Evolutionary conservation across 2,797 vertebrate species (phyloP), one percentile per base, ranked within the genome.

Genomic region (Alosa sapidissima): DNA sequence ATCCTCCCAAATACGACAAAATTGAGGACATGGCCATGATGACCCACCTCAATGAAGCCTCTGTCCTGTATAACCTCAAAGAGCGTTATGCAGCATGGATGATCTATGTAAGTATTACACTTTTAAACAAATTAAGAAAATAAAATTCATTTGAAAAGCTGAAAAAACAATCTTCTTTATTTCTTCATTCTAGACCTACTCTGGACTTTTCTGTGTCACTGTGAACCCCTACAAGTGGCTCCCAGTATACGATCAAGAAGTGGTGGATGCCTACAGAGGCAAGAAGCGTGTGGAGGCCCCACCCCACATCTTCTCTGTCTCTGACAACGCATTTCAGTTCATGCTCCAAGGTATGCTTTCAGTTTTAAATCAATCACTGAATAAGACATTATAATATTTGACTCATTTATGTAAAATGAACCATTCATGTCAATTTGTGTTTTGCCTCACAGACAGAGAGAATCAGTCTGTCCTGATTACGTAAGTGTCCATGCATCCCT

Each of bases 31-130:
- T 94, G 94, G 94, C 90, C 89, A 94, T 93, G 93, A 94, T 94
- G 94, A 94, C 94, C 89, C 90, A 94, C 84, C 94, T 94, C 87
- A 93, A 93, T 89, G 94, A 96, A 92, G 94, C 96, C 0, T 94
- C 93, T 11, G 95, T 96, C 90, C 91, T 96, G 90, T 96, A 95
- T 88, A 96, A 96, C 92, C 96, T 96, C 94, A 96, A 96, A 95
- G 96, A 96, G 93, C 95, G 95, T 33, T 96, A 96, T 0, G 93
- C 94, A 90, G 94, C 95, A 91, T 96, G 96, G 95, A 96, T 96
- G 95, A 96, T 96, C 90, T 96, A 96, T 0, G 95, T 96, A 92
- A 95, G 94, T 85, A 91, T 88, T 28, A 93, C 7, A 19, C 33
- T 75, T 45, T 41, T 3, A 16, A 16, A 19, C 19, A 58, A n/a